phyloP scores from a whole-genome alignment of 1,140 invertebrate genomes.

The Diorhabda sublineata region DNA sequence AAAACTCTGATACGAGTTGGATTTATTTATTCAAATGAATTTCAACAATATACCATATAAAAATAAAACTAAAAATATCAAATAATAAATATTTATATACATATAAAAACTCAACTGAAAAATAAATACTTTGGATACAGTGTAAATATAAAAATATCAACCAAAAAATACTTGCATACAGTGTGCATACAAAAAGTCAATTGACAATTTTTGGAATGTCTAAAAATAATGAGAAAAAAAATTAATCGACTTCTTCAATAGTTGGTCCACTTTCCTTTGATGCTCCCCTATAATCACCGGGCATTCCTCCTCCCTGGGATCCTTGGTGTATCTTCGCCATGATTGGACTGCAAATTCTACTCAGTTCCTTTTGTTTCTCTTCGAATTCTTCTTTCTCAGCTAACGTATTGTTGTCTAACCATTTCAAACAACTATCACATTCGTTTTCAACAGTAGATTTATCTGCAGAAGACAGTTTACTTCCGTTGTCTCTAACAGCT shows the following conservation, averaged over 20 bases:
- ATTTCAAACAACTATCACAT: constrained; percentile 49
- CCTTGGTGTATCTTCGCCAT: constrained; percentile 50
- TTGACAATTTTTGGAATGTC: not conserved
- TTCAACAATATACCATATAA: too few species aligned
- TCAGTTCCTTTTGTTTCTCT: constrained; percentile 43
- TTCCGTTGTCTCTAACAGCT: constrained; percentile 49
- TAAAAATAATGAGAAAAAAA: not conserved
- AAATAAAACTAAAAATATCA: too few species aligned
- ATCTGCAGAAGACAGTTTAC: constrained; percentile 47
- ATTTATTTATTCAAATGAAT: too few species aligned
- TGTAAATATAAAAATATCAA: too few species aligned
- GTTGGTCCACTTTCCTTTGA: constrained; percentile 51
- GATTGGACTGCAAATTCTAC: constrained; percentile 47
- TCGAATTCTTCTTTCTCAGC: constrained; percentile 44
- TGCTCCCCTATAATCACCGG: constrained; percentile 44
- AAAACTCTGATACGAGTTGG: too few species aligned
- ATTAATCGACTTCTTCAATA: constrained; percentile 70
- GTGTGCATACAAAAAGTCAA: too few species aligned
- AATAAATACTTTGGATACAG: not conserved
- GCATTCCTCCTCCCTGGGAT: constrained; percentile 48
- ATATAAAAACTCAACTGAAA: not conserved
- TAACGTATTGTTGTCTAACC: constrained; percentile 55
- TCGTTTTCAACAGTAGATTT: constrained; percentile 46
- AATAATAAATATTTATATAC: too few species aligned
- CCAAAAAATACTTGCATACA: too few species aligned